Percentiles rank a stretch among this genome's conserved stretches.
Conservation (phyloP, 2,888 invertebrate species). For the Pristionchus japonicus region DNA sequence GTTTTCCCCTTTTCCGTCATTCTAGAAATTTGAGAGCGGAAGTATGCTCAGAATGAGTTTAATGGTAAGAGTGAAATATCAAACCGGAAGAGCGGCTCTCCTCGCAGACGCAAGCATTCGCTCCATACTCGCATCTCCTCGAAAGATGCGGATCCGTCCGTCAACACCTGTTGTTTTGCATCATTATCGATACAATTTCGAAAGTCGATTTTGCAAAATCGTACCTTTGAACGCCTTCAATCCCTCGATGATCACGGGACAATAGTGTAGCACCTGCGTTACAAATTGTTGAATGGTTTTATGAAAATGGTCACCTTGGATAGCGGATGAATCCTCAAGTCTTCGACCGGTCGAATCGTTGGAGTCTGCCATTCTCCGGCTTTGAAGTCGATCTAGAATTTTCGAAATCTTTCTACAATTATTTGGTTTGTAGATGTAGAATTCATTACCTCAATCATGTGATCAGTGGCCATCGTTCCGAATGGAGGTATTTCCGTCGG, state of each 20-base stretch:
- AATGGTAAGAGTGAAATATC: not conserved
- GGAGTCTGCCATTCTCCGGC: constrained; percentile 7
- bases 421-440: no score
- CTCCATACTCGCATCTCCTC: constrained; percentile 92
- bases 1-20: no score
- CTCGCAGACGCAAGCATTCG: constrained; percentile 89
- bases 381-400: constrained; percentile 28
- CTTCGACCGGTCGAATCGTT: not conserved
- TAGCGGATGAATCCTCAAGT: not conserved
- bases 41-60: no score
- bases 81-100: constrained; percentile 85
- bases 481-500: not conserved
- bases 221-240: constrained; percentile 41
- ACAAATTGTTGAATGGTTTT: not conserved
- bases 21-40: no score
- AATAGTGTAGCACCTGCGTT: constrained; percentile 38
- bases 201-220: not conserved
- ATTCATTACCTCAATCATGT: constrained; percentile 39
- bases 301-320: not conserved
- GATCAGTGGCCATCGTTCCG: constrained; percentile 18
- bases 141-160: constrained; percentile 89
- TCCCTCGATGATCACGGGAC: constrained; percentile 30
- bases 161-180: constrained; percentile 87
- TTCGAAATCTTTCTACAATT: not conserved
- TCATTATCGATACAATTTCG: not conserved